Evolutionary conservation across 2,888 invertebrate species (phyloP).

Genomic region (Nomada fucata): DNA sequence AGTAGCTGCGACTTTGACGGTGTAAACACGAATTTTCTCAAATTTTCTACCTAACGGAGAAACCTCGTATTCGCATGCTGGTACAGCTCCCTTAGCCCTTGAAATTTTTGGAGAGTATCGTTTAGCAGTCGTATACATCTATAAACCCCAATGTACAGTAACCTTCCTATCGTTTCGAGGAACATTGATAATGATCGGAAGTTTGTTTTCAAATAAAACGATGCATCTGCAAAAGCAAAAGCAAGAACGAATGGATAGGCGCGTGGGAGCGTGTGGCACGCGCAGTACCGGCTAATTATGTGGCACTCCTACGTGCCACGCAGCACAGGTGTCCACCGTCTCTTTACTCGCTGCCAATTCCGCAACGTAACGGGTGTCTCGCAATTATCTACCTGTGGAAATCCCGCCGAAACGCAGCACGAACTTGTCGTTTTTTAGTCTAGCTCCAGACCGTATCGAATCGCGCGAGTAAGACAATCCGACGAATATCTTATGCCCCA

Average conservation of each 20-base stretch:
- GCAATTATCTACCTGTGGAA: background rate
- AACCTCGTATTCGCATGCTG: background rate
- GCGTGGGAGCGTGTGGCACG: slow-evolving; percentile 70
- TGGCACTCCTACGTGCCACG: slow-evolving; percentile 74
- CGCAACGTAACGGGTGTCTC: slow-evolving; percentile 62
- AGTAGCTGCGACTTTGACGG: slow-evolving; percentile 1
- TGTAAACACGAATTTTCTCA: background rate
- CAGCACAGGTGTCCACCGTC: slow-evolving; percentile 78
- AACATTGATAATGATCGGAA: background rate
- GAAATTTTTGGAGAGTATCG: no score
- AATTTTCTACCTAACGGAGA: background rate
- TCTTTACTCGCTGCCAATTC: slow-evolving; percentile 74
- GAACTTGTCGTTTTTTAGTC: background rate
- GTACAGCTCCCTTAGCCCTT: no score
- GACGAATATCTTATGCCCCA: no score
- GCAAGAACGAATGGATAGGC: slow-evolving; percentile 45
- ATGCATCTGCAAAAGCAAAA: slow-evolving; percentile 42
- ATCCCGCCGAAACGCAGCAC: background rate
- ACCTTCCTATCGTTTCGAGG: background rate
- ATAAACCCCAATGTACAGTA: no score
- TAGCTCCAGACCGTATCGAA: background rate
- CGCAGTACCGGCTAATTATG: slow-evolving; percentile 74
- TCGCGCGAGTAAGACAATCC: background rate
- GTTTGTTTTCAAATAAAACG: background rate
- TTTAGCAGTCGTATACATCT: no score